Evolutionary conservation across 1,140 invertebrate species (phyloP), one percentile per base, ranked within the genome.

Genomic region (Drosophila melanica): DNA sequence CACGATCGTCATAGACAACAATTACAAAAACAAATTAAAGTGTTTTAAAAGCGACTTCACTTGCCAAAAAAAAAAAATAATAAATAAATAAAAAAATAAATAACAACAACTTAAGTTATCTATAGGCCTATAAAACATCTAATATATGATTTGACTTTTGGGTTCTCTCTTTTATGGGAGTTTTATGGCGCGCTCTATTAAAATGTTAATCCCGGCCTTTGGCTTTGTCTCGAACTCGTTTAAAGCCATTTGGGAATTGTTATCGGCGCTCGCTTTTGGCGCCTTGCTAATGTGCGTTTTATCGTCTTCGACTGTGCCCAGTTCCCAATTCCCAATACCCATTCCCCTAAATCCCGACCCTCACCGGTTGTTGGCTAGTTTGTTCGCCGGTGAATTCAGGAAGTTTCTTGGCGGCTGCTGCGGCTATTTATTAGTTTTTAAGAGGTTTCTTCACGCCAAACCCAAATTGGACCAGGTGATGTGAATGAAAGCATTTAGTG

Each of bases 211-310:
- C 82, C 64, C 48, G 73, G 74, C 42, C 75, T 69, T 66, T 63
- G 62, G 53, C 78, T 75, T 81, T 85, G 77, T 81, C 41, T 35
- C 35, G 41, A 75, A 71, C 75, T 48, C 66, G 78, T 81, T 79
- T 70, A 45, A 47, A 12, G 48, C 66, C 75, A 87, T 87, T 76
- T 81, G 67, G 70, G 60, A 41, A 41, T 53, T 48, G 66, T 79
- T 87, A 86, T 86, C 81, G 76, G 44, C 51, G 67, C 79, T 65
- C 82, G 81, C 47, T 87, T 86, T 86, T 86, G 82, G 84, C 82
- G 82, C 82, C 82, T 89, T 82, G 60, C 79, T 87, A 86, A 86
- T 86, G 82, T 86, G 81, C 75, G 60, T 87, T 87, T 87, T 87
- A 86, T 86, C 82, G 79, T 54, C 67, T 60, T 42, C 8, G 54